Percentiles rank a stretch among this genome's conserved stretches.
phyloP scores from a whole-genome alignment of 2,113 vertebrate genomes.

The Paratilapia polleni region DNA sequence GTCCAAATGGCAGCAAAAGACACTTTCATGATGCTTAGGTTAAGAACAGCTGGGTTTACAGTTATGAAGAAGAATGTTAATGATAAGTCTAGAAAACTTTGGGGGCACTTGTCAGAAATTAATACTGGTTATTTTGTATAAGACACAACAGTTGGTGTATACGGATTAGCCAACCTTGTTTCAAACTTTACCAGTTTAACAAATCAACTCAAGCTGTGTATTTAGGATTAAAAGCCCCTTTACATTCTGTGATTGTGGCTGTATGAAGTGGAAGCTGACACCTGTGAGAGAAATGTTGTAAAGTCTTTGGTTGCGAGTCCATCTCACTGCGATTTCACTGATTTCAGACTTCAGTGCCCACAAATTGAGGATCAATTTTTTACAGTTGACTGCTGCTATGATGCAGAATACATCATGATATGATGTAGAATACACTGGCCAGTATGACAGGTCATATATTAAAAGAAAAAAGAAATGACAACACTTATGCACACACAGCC shows the following conservation, averaged over 20 bases:
- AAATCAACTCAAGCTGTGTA: not conserved
- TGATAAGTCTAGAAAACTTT: not conserved
- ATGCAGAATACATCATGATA: no score
- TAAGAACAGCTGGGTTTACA: not conserved
- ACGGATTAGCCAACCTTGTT: not conserved
- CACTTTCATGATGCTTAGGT: not conserved
- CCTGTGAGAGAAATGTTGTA: no score
- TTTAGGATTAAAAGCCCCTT: not conserved
- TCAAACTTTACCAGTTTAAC: not conserved
- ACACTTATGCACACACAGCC: not conserved
- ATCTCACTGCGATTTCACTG: no score
- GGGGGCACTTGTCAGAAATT: not conserved
- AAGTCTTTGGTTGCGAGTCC: no score
- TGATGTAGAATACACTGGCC: not conserved
- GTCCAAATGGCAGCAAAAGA: no score
- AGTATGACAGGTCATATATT: not conserved
- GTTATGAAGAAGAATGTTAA: not conserved
- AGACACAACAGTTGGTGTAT: not conserved
- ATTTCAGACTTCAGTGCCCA: no score
- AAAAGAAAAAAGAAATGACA: not conserved
- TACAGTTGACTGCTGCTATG: no score
- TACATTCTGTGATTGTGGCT: no score
- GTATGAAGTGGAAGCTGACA: no score
- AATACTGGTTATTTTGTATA: not conserved
- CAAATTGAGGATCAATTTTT: no score